Base-by-base conservation (phyloP, 2,888 invertebrate genomes). In the Dynastes tityus region DNA sequence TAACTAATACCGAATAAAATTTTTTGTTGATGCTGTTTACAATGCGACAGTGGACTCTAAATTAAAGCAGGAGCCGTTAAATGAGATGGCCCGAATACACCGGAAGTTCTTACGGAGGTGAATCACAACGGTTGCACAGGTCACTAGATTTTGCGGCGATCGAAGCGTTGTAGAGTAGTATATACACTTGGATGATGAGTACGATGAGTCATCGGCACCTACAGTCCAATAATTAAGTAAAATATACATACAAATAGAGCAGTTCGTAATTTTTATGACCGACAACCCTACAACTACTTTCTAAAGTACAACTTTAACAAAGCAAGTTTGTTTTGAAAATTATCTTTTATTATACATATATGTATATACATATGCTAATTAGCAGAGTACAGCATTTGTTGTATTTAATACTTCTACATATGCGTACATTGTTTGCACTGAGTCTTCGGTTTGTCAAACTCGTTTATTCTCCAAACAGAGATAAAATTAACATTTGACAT, bases 41-140 rank as follows among this genome's bases (percentile, higher is more conserved):
- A 70, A 53, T 29, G 70, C 58, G 71, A 71, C 71, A 55, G 37
- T 55, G 37, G 71, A 58, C 37, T 53, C 37, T 55, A 71, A 71
- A 71, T 71, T 71, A 71, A 71, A 55, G 55, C 55, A 32, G 16
- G 55, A 68, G 53, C 77, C 68, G 80, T 79, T 75, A 80, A 81
- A 80, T 79, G 81, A 80, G 81, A 79, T 80, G 81, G 80, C 80
- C 81, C 80, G 81, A 80, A 78, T 78, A 80, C 79, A 80, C 80
- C 81, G 81, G 81, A 81, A 81, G 81, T 81, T 80, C 81, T 80
- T 80, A 68, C 73, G 65, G 80, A 81, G 81, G 80, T 81, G 81
- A 81, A 81, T 81, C 81, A 81, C 80, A 78, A 80, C 80, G 13
- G 58, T 55, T 32, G 77, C 77, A 77, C 77, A 77, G 77, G 77